Percentiles rank a stretch among this genome's conserved stretches.
Evolutionary conservation across 2,888 invertebrate species (phyloP).

Genomic region (Lasioglossum lativentre): DNA sequence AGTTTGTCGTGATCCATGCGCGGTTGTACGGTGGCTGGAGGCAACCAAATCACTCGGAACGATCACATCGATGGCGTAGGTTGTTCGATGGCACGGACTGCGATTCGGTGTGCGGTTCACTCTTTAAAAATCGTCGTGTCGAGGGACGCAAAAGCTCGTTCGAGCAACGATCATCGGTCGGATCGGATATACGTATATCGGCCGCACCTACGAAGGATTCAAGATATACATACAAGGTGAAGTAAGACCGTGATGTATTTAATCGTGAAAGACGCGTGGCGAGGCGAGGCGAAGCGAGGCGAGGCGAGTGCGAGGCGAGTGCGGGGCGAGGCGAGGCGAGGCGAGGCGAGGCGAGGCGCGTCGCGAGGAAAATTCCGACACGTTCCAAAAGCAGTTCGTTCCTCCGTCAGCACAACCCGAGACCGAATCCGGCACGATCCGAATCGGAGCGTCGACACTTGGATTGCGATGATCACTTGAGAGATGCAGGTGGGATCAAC

Average conservation of each 20-base stretch:
- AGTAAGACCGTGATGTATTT: not conserved
- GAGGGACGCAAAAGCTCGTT: slow-evolving; percentile 14
- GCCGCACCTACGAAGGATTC: slow-evolving; percentile 57
- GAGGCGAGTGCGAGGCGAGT: too few relatives aligned
- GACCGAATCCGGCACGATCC: not conserved
- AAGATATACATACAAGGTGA: not conserved
- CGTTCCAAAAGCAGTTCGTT: slow-evolving; percentile 33
- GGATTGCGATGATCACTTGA: not conserved
- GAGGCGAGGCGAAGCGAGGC: slow-evolving; percentile 46
- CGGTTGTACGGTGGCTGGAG: not conserved
- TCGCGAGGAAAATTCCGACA: slow-evolving; percentile 40
- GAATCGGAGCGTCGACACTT: not conserved
- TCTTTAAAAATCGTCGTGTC: slow-evolving; percentile 4
- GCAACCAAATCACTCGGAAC: slow-evolving; percentile 4
- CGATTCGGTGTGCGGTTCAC: slow-evolving; percentile 20
- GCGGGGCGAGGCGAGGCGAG: slow-evolving; percentile 27
- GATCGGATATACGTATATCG: slow-evolving; percentile 1
- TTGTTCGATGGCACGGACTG: not conserved
- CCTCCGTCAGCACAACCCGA: slow-evolving; percentile 26
- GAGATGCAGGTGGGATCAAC: not conserved
- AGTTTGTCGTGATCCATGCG: slow-evolving; percentile 25
- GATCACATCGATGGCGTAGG: slow-evolving; percentile 9
- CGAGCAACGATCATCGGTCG: slow-evolving; percentile 1
- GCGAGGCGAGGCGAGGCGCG: slow-evolving; percentile 39
- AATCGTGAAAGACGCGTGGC: not conserved